These are phyloP conservation scores for Phasianus colchicus DNA, from an alignment of 2,113 vertebrate species.

Conservation along the genomic window DNA sequence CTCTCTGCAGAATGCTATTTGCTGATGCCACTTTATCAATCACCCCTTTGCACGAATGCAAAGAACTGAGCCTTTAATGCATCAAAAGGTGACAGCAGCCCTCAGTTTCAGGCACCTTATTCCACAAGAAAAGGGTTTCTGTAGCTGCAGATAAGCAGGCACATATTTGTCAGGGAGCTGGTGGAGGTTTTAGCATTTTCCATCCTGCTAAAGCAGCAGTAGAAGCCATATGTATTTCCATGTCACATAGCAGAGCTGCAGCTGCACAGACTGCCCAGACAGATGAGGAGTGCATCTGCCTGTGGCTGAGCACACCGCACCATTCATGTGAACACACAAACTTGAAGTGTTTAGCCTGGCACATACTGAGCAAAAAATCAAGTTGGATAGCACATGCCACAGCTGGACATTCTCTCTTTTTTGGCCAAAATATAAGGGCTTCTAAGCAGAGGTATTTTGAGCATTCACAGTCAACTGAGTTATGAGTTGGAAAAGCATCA, in stretches of 20 bases:
- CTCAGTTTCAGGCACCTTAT: accelerated
- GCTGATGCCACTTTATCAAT: background rate
- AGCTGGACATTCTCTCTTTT: constrained; percentile 6
- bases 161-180: background rate
- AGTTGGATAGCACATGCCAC: background rate
- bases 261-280: background rate
- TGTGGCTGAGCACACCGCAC: background rate
- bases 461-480: background rate
- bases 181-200: background rate
- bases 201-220: accelerated
- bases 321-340: background rate
- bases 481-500: constrained; percentile 18
- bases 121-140: background rate
- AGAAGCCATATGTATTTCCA: background rate
- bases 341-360: background rate
- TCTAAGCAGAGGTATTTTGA: constrained; percentile 17
- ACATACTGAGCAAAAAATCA: background rate
- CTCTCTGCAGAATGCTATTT: background rate
- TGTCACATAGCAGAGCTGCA: background rate
- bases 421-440: constrained; percentile 10
- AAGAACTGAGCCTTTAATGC: background rate
- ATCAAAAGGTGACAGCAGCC: background rate
- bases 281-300: background rate
- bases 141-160: background rate
- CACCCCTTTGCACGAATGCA: background rate